Evolutionary conservation across 2,888 invertebrate species (phyloP).

Genomic region (Drosophila neonasuta): DNA sequence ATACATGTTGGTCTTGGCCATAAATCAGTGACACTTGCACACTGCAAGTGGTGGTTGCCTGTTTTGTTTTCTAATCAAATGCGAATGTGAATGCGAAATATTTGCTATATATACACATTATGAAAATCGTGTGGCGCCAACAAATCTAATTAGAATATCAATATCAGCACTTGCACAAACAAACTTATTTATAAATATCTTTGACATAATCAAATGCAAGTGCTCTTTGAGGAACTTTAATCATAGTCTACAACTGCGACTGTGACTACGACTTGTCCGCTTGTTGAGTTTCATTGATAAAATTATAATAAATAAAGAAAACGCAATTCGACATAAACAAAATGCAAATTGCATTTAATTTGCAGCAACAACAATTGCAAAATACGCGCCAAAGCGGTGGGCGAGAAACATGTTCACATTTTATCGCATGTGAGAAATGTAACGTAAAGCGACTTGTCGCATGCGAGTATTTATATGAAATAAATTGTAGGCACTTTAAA

Average conservation of each 20-base stretch:
- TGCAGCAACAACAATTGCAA: conserved; percentile 20
- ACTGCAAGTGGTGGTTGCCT: conserved; percentile 51
- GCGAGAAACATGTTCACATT: not conserved
- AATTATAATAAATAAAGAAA: conserved; percentile 24
- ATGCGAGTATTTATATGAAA: conserved; percentile 20
- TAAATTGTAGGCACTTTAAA: not conserved
- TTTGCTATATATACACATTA: conserved; percentile 55
- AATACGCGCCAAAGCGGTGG: conserved; percentile 28
- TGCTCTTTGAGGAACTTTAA: conserved; percentile 27
- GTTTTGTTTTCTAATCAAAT: conserved; percentile 44
- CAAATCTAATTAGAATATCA: conserved; percentile 59
- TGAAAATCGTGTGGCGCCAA: conserved; percentile 64
- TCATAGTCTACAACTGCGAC: conserved; percentile 23
- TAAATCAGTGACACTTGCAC: conserved; percentile 77
- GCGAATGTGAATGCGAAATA: conserved; percentile 52
- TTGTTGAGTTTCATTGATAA: conserved; percentile 58
- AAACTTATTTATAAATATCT: conserved; percentile 1
- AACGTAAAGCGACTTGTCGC: conserved; percentile 9
- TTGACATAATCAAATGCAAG: conserved; percentile 2
- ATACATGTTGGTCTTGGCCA: conserved; percentile 44
- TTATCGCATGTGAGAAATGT: conserved; percentile 30
- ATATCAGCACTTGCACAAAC: conserved; percentile 14
- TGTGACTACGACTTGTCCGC: conserved; percentile 21
- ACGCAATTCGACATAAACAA: conserved; percentile 47
- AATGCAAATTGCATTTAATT: conserved; percentile 36